phyloP scores from a whole-genome alignment of 2,888 invertebrate species.

The Tenthredo mesomela region DNA sequence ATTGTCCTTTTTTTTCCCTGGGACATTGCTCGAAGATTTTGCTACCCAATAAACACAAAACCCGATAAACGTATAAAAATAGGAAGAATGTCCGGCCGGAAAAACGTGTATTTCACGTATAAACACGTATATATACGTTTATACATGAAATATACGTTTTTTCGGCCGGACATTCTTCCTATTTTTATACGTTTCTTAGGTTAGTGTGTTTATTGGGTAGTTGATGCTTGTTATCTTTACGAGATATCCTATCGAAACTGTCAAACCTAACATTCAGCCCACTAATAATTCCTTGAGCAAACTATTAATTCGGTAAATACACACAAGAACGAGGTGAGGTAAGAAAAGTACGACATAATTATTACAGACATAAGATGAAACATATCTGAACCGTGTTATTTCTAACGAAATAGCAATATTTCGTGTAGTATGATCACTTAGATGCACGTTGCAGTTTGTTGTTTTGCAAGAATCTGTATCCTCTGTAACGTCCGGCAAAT shows the following conservation, averaged over 20 bases:
- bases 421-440: neutral
- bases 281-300: neutral
- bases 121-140: too few relatives aligned
- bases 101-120: too few relatives aligned
- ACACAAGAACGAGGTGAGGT: neutral
- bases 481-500: neutral
- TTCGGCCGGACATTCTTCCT: too few relatives aligned
- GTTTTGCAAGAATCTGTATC: neutral
- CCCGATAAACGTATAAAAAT: too few relatives aligned
- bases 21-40: neutral
- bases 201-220: too few relatives aligned
- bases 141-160: too few relatives aligned
- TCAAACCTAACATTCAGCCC: neutral
- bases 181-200: too few relatives aligned
- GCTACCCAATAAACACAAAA: too few relatives aligned
- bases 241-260: neutral
- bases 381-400: neutral
- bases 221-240: neutral
- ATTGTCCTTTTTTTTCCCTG: neutral
- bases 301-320: neutral
- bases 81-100: too few relatives aligned
- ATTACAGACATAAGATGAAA: neutral
- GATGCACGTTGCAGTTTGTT: neutral
- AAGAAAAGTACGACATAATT: neutral
- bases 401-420: neutral